phyloP scores from a whole-genome alignment of 2,113 vertebrate genomes.

The Thunnus thynnus region DNA sequence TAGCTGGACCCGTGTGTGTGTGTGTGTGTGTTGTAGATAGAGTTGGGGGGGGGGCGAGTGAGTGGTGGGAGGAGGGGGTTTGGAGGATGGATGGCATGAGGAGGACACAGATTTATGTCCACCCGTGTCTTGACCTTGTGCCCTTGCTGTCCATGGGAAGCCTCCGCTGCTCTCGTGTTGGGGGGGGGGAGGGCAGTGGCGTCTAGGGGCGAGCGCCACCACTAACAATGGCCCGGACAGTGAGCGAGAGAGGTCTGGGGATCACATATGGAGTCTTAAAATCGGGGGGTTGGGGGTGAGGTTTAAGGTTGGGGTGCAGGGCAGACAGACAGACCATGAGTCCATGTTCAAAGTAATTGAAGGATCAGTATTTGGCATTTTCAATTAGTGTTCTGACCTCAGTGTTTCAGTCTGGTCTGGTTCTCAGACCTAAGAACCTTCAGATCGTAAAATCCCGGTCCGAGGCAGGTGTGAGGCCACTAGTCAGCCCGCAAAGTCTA shows the following conservation, averaged over 20 bases:
- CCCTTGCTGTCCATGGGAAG: conserved; percentile 68
- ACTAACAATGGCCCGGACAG: conserved; percentile 66
- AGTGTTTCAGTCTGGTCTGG: neutral
- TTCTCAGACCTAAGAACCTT: conserved; percentile 9
- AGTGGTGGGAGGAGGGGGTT: conserved; percentile 19
- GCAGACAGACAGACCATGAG: conserved; percentile 20
- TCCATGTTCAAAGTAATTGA: conserved; percentile 57
- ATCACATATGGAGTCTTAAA: conserved; percentile 39
- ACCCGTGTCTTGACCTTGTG: conserved; percentile 71
- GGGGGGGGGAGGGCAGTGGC: neutral
- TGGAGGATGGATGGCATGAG: conserved; percentile 43
- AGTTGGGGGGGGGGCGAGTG: conserved; percentile 9
- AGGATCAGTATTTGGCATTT: conserved; percentile 58
- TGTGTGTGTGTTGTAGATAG: conserved; percentile 51
- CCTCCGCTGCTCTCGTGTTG: conserved; percentile 44
- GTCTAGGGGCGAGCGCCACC: neutral
- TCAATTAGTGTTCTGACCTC: conserved; percentile 55
- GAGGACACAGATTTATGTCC: conserved; percentile 71
- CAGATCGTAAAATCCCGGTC: neutral
- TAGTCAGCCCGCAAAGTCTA: neutral
- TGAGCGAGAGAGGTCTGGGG: conserved; percentile 26
- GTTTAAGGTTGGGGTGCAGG: conserved; percentile 28
- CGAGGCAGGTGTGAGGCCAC: conserved; percentile 8
- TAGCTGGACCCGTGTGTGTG: conserved; percentile 41
- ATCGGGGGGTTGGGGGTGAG: neutral